A percentile compares a stretch with the other conserved stretches of the same genome.
These are phyloP conservation scores for Helobdella robusta DNA, from an alignment of 2,888 invertebrate species.

Conservation along the genomic window DNA sequence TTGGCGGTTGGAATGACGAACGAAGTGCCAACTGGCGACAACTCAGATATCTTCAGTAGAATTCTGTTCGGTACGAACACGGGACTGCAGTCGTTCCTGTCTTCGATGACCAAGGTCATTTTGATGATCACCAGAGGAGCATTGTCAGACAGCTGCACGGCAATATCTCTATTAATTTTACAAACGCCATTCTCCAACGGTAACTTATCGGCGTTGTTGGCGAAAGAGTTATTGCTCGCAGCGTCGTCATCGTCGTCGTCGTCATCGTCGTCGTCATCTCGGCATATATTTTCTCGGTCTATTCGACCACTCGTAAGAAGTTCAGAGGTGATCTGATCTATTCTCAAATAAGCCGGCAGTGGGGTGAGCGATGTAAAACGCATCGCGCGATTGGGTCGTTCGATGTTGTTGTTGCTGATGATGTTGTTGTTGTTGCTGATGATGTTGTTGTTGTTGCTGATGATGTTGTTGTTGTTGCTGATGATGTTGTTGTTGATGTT, in stretches of 20 bases:
- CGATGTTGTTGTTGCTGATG: too few relatives aligned
- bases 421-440: too few relatives aligned
- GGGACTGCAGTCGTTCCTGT: slow-evolving; percentile 28
- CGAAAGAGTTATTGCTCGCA: too few relatives aligned
- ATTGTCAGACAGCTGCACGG: not conserved
- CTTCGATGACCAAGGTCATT: slow-evolving; percentile 25
- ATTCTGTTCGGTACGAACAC: slow-evolving; percentile 24
- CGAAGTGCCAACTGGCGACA: slow-evolving; percentile 28
- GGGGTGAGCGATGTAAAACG: slow-evolving; percentile 28
- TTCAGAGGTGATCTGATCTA: slow-evolving; percentile 27
- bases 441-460: too few relatives aligned
- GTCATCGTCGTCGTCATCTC: slow-evolving; percentile 27
- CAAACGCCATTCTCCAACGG: not conserved
- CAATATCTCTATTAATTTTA: slow-evolving; percentile 1
- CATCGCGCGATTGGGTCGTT: slow-evolving; percentile 22
- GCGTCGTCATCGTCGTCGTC: slow-evolving; percentile 24
- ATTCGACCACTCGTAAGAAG: slow-evolving; percentile 29
- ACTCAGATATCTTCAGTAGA: slow-evolving; percentile 27
- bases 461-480: too few relatives aligned
- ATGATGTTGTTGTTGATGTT: too few relatives aligned
- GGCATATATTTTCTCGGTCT: slow-evolving; percentile 32
- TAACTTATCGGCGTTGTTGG: too few relatives aligned
- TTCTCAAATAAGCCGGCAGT: slow-evolving; percentile 24
- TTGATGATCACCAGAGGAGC: slow-evolving; percentile 16
- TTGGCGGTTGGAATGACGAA: slow-evolving; percentile 30